A percentile compares a stretch with the other conserved stretches of the same genome.
These are phyloP conservation scores for Sakesphorus luctuosus DNA, from an alignment of 2,113 vertebrate species.

Conservation along the genomic window DNA sequence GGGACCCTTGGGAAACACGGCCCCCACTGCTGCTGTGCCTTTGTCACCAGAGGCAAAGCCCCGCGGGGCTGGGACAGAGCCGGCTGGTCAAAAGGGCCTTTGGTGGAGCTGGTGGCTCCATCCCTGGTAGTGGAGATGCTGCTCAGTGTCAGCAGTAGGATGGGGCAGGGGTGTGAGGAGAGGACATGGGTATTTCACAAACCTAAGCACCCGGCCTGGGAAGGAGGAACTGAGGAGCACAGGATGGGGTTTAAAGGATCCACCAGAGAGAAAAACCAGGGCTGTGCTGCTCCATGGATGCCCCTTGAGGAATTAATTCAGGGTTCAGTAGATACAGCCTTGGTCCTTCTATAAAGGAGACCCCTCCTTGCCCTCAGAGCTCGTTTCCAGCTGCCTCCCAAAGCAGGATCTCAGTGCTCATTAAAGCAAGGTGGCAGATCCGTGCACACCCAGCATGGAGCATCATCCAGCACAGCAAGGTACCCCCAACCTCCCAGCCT, in stretches of 20 bases:
- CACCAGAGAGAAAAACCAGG: accelerated
- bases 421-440: accelerated
- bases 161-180: neutral
- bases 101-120: neutral
- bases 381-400: neutral
- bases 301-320: neutral
- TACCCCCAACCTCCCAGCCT: neutral
- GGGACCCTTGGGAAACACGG: neutral
- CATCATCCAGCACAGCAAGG: accelerated
- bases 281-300: accelerated
- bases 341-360: neutral
- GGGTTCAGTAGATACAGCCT: neutral
- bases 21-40: neutral
- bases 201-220: neutral
- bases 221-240: neutral
- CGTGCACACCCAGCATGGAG: too few species aligned
- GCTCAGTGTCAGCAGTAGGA: neutral
- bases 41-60: neutral
- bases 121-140: neutral
- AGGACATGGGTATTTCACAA: neutral
- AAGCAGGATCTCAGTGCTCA: too few species aligned
- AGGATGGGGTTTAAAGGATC: neutral
- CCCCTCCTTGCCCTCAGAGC: accelerated
- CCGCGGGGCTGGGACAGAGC: neutral
- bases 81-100: neutral